Conservation (phyloP, 2,888 invertebrate species). For the Hanleya hanleyi region DNA sequence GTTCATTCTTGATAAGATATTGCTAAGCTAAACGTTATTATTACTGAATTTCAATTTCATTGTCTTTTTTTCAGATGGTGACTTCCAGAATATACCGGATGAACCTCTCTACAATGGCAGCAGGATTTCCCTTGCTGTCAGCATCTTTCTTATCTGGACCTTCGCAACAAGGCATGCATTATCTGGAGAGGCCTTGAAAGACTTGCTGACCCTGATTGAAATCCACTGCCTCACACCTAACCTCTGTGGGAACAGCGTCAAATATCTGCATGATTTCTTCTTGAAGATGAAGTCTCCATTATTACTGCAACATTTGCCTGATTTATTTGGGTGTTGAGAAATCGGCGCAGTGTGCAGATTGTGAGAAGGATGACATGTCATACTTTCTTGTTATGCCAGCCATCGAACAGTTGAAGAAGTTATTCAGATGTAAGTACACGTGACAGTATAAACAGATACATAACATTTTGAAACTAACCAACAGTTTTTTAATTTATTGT, state of each 20-base stretch:
- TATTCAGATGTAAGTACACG: neutral
- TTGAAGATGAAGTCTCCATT: neutral
- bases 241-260: neutral
- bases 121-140: neutral
- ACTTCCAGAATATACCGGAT: neutral
- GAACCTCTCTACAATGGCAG: neutral
- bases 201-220: neutral
- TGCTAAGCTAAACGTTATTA: neutral
- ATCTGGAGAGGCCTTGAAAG: neutral
- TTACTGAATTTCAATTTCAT: neutral
- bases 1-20: too few species aligned
- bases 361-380: neutral
- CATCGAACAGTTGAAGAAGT: neutral
- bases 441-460: too few species aligned
- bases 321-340: neutral
- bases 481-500: too few species aligned
- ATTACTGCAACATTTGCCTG: neutral
- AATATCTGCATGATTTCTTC: neutral
- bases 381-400: neutral
- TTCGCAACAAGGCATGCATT: neutral
- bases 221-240: neutral
- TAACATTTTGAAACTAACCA: too few species aligned
- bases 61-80: neutral
- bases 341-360: neutral
- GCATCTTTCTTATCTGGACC: neutral